Evolutionary conservation across 1,140 invertebrate genomes (phyloP).

Genomic region (Hycleus phaleratus): DNA sequence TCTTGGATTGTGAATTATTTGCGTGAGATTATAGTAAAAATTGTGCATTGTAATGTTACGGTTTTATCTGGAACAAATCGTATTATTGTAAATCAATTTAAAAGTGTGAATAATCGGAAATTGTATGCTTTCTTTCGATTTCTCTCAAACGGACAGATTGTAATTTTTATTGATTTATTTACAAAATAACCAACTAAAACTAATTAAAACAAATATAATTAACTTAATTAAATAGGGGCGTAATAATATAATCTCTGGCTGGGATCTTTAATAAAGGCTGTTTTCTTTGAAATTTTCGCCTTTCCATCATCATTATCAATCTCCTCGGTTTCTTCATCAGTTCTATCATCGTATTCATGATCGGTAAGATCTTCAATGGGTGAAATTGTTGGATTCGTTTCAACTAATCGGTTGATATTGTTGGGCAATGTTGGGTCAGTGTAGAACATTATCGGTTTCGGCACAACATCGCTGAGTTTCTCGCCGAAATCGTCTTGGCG

Average conservation of each 20-base stretch:
- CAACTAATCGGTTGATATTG: constrained; percentile 15
- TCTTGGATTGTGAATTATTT: too few relatives aligned
- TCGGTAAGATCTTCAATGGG: constrained; percentile 10
- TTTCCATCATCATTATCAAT: constrained; percentile 15
- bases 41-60: neutral
- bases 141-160: neutral
- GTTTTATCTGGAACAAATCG: too few relatives aligned
- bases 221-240: constrained; percentile 20
- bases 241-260: constrained; percentile 38
- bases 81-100: too few relatives aligned
- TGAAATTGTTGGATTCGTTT: constrained; percentile 6
- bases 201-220: neutral
- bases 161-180: neutral
- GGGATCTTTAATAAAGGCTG: constrained; percentile 34
- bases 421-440: constrained; percentile 22
- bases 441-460: constrained; percentile 27
- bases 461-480: constrained; percentile 23
- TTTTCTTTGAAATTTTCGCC: constrained; percentile 17
- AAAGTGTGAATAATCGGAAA: too few relatives aligned
- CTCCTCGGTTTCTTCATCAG: neutral
- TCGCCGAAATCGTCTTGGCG: neutral
- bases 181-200: neutral
- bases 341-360: constrained; percentile 1
- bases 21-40: neutral
- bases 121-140: too few relatives aligned